These are phyloP conservation scores for Numida meleagris DNA, from an alignment of 2,113 vertebrate species.

Conservation along the genomic window DNA sequence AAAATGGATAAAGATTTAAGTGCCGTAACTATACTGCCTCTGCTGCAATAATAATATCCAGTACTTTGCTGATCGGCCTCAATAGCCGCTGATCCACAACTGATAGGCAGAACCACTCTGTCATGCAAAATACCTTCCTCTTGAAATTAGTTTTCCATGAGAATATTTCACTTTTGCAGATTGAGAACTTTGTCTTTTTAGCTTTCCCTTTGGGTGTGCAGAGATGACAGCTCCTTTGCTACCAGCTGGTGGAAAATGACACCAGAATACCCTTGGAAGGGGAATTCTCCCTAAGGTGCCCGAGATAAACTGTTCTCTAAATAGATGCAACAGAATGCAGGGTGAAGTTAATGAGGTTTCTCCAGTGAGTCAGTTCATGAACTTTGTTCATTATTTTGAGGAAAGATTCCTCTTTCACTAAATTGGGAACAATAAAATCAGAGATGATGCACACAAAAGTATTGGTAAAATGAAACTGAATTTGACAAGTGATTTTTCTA, in stretches of 20 bases:
- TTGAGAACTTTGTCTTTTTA: not conserved
- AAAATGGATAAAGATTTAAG: not conserved
- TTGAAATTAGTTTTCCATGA: not conserved
- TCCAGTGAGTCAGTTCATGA: not conserved
- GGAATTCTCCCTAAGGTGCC: not conserved
- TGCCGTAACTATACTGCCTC: not conserved
- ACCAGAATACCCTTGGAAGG: not conserved
- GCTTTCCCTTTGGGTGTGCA: not conserved
- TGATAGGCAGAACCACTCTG: not conserved
- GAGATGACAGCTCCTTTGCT: not conserved
- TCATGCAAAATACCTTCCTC: not conserved
- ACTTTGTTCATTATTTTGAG: not conserved
- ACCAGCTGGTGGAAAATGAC: not conserved
- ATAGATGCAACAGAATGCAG: not conserved
- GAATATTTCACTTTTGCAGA: not conserved
- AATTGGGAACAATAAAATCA: not conserved
- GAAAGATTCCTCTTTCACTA: not conserved
- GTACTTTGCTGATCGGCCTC: rapidly evolving
- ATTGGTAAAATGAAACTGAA: not conserved
- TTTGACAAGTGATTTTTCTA: not conserved
- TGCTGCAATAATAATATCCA: not conserved
- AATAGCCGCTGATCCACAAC: not conserved
- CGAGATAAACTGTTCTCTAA: not conserved
- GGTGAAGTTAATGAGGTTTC: not conserved
- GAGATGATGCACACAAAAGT: not conserved